Conservation (phyloP, 2,797 vertebrate genomes). For the Spondyliosoma cantharus region DNA sequence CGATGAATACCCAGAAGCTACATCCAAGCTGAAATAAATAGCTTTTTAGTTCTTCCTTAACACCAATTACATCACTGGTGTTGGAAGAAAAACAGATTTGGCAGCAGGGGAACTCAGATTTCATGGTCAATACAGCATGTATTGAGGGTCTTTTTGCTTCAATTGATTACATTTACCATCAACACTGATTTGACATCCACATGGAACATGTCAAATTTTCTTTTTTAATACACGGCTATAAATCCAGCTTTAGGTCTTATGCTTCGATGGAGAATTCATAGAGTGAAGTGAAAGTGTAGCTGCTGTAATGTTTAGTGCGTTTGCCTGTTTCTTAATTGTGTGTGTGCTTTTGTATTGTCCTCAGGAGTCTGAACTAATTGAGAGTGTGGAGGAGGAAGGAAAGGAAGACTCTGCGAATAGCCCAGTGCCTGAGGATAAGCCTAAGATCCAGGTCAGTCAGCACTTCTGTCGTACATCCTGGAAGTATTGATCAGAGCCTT, state of each 20-base stretch:
- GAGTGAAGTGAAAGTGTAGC: neutral
- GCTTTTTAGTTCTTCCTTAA: too few relatives aligned
- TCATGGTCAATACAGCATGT: too few relatives aligned
- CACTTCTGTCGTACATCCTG: neutral
- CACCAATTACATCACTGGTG: too few relatives aligned
- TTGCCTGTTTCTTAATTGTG: neutral
- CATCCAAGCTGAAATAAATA: too few relatives aligned
- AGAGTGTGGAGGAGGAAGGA: conserved; percentile 75
- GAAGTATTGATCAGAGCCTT: conserved; percentile 34
- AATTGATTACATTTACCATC: too few relatives aligned
- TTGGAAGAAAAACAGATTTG: too few relatives aligned
- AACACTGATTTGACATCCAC: too few relatives aligned
- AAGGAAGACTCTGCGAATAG: conserved; percentile 75
- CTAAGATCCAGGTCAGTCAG: conserved; percentile 89
- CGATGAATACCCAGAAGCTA: too few relatives aligned
- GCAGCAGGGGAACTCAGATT: too few relatives aligned
- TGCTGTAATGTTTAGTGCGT: neutral
- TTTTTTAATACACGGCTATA: neutral
- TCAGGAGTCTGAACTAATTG: conserved; percentile 78
- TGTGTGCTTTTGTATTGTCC: conserved; percentile 43
- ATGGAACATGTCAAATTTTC: too few relatives aligned
- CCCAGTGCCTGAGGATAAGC: conserved; percentile 82
- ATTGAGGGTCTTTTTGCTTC: too few relatives aligned
- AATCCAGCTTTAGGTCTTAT: neutral
- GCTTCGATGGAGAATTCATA: neutral